Conservation (phyloP, 2,113 vertebrate genomes). For the Xenotilapia flavipinnis region DNA sequence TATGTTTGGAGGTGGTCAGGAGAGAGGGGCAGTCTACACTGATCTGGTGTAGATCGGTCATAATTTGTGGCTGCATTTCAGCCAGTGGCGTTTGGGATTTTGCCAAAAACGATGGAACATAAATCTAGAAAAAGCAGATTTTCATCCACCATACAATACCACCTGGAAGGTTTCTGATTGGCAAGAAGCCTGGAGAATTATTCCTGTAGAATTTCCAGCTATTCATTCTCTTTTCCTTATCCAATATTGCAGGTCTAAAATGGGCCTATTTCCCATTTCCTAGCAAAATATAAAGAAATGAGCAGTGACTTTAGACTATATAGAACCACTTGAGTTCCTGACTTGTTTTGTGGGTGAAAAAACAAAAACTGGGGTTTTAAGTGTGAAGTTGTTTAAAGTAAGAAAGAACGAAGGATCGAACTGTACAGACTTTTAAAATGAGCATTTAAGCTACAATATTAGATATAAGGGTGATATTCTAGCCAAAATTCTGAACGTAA, state of each 20-base stretch:
- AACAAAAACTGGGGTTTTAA: background rate
- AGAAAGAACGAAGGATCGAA: background rate
- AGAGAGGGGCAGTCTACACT: background rate
- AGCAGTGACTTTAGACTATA: background rate
- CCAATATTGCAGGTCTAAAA: background rate
- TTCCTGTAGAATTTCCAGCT: background rate
- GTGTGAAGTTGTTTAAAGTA: background rate
- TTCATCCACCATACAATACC: background rate
- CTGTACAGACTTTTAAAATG: background rate
- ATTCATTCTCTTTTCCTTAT: background rate
- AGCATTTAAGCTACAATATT: background rate
- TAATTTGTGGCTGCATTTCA: background rate
- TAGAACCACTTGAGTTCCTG: background rate
- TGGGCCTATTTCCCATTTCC: background rate
- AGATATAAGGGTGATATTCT: background rate
- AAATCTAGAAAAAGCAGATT: background rate
- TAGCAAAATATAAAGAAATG: background rate
- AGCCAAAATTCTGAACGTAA: background rate
- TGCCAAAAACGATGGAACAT: background rate
- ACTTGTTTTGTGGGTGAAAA: background rate
- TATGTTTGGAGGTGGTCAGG: background rate
- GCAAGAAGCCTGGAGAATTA: background rate
- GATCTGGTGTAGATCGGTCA: background rate
- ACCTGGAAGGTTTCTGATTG: background rate
- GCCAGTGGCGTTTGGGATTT: background rate